phyloP scores from a whole-genome alignment of 2,888 invertebrate species.

The Zootermopsis nevadensis region DNA sequence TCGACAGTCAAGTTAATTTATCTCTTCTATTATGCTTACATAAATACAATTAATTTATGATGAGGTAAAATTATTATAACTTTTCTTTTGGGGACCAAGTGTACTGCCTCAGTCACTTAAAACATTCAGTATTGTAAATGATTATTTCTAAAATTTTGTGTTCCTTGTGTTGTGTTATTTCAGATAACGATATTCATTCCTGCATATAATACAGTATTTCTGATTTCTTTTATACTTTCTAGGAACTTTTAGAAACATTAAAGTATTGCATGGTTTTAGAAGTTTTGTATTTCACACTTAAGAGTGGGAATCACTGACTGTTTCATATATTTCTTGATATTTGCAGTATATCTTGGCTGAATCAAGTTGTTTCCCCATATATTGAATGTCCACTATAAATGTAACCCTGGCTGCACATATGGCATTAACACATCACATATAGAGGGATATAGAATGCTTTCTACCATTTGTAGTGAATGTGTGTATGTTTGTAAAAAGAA shows the following conservation, averaged over 20 bases:
- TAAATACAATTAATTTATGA: no score
- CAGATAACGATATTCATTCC: no score
- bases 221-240: no score
- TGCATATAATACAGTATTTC: no score
- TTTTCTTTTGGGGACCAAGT: neutral
- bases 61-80: neutral
- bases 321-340: neutral
- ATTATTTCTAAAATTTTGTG: neutral
- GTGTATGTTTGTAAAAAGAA: neutral
- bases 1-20: no score
- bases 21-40: no score
- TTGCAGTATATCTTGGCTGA: neutral
- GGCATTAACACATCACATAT: neutral
- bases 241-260: no score
- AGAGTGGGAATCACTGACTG: slow-evolving; percentile 7
- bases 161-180: no score
- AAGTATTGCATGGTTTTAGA: no score
- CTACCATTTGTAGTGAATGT: neutral
- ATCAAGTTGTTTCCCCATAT: neutral
- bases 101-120: no score
- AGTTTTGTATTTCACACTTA: neutral
- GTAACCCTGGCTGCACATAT: neutral
- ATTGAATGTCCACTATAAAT: neutral
- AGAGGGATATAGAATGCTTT: neutral
- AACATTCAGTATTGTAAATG: neutral